Conservation (phyloP, 2,113 vertebrate genomes). For the Neolamprologus brichardi region DNA sequence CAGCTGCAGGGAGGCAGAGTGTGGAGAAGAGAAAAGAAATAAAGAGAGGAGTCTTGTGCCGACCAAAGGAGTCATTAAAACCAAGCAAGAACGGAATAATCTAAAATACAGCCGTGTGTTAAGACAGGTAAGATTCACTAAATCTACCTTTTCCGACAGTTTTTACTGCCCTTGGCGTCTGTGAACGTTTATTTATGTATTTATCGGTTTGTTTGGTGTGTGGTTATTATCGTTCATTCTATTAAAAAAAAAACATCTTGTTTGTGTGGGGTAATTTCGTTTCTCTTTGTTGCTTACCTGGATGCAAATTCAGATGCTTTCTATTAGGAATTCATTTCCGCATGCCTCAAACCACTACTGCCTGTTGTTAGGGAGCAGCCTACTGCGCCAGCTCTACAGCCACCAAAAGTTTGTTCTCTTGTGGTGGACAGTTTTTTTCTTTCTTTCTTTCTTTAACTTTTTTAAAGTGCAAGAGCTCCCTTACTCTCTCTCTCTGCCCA, state of each 20-base stretch:
- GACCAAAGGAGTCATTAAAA: neutral
- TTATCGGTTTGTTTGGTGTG: neutral
- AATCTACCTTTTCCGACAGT: neutral
- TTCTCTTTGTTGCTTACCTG: neutral
- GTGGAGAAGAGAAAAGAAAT: neutral
- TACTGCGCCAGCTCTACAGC: neutral
- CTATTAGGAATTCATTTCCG: slow-evolving; percentile 43
- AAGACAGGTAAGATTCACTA: slow-evolving; percentile 34
- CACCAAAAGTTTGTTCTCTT: neutral
- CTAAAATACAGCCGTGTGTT: neutral
- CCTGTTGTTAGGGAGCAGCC: neutral
- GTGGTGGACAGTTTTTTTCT: neutral
- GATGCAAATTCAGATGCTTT: neutral
- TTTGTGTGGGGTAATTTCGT: neutral
- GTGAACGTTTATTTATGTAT: neutral
- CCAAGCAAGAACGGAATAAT: neutral
- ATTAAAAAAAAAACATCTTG: too few relatives aligned
- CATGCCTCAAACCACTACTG: slow-evolving; percentile 12
- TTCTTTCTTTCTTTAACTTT: neutral
- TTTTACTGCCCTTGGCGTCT: neutral
- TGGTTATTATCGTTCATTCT: accelerated
- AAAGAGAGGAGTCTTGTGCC: neutral
- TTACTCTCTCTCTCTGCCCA: neutral
- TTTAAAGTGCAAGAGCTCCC: neutral
- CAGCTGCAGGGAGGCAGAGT: neutral